phyloP scores from a whole-genome alignment of 2,797 vertebrate species.

The Lacerta agilis region DNA sequence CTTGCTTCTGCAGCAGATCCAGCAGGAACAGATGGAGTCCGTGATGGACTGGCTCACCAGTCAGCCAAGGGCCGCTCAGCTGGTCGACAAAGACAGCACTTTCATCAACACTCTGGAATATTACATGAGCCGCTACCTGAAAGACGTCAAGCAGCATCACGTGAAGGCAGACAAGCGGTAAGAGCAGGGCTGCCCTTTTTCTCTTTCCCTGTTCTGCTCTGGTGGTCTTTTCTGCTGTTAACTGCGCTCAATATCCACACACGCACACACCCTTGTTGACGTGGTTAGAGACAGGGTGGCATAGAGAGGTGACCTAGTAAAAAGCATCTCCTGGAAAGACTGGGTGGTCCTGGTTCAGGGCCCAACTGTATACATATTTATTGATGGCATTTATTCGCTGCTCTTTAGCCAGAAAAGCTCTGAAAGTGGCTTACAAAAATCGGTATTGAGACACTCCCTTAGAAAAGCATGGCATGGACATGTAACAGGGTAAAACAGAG shows the following conservation, averaged over 20 bases:
- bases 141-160: conserved; percentile 94
- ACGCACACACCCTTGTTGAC: background rate
- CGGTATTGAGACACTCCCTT: too few relatives aligned
- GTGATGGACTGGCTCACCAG: conserved; percentile 95
- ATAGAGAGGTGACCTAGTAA: background rate
- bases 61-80: conserved; percentile 94
- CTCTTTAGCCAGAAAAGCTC: too few relatives aligned
- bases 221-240: background rate
- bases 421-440: too few relatives aligned
- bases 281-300: too few relatives aligned
- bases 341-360: too few relatives aligned
- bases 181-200: background rate
- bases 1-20: conserved; percentile 84
- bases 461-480: too few relatives aligned
- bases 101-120: conserved; percentile 94
- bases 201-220: background rate
- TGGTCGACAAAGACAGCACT: conserved; percentile 94
- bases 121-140: conserved; percentile 91
- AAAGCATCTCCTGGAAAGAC: background rate
- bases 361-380: too few relatives aligned
- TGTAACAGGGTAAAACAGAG: too few relatives aligned
- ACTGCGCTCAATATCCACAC: background rate
- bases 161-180: conserved; percentile 97
- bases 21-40: conserved; percentile 93
- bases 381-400: too few relatives aligned